Conservation (phyloP, 2,888 invertebrate species). For the Acrobasis consociella region DNA sequence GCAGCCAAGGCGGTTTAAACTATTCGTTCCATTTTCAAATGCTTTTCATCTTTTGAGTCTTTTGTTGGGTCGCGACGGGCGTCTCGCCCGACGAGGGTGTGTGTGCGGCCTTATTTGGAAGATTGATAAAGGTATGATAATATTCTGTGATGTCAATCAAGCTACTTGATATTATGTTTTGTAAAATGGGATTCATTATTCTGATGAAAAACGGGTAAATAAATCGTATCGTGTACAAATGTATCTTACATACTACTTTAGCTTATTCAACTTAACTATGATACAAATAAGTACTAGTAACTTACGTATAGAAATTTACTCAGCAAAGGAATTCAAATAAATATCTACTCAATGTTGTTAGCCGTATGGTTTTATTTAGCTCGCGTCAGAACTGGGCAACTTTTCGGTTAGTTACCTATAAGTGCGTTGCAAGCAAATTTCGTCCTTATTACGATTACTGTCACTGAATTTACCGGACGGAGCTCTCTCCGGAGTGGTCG, state of each 20-base stretch:
- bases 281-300: too few species aligned
- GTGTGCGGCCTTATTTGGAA: constrained; percentile 42
- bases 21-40: constrained; percentile 69
- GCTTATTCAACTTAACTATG: background rate
- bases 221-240: background rate
- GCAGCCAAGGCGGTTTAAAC: constrained; percentile 80
- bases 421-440: too few species aligned
- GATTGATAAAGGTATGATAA: constrained; percentile 34
- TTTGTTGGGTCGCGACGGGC: constrained; percentile 59
- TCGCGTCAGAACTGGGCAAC: too few species aligned
- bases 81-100: constrained; percentile 36
- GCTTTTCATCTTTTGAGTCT: constrained; percentile 68
- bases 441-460: too few species aligned
- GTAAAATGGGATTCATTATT: constrained; percentile 12
- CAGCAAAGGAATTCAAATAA: too few species aligned
- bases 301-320: too few species aligned
- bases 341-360: too few species aligned
- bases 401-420: too few species aligned
- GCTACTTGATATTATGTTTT: constrained; percentile 12
- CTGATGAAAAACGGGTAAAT: background rate
- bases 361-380: too few species aligned
- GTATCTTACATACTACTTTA: background rate
- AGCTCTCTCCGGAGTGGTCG: too few species aligned
- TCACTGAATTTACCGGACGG: too few species aligned
- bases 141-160: constrained; percentile 16